Base-by-base conservation (phyloP, 2,888 invertebrate species). In the Andricus curvator region DNA sequence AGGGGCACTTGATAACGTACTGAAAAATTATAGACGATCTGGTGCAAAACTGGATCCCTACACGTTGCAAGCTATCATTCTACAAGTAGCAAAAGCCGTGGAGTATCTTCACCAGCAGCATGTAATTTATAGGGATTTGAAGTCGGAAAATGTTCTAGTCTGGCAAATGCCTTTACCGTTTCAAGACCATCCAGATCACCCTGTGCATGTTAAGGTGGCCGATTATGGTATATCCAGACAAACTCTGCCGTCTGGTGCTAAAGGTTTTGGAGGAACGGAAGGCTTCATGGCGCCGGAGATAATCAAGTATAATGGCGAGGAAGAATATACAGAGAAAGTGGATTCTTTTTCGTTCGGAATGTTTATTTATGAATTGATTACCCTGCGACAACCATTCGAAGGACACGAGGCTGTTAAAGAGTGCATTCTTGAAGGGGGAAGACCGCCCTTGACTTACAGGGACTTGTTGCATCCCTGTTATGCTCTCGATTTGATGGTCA, bases 281-380 rank as follows among this genome's bases (percentile, higher is more conserved):
- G 99, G 99, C 0, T 99, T 99, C 92, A 99, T 99, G 98, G 99
- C 99, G 3, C 99, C 99, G 0, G 99, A 99, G 94, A 99, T 99
- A 85, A 98, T 99, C 94, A 95, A 98, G 74, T 99, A 98, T 93
- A 99, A 99, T 91, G 99, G 99, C 0, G 99, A 99, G 92, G 99
- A 99, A 92, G 99, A 99, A 88, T 99, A 99, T 88, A 99, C 99
- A 0, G 99, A 99, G 90, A 99, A 99, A 95, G 99, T 99, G 81
- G 99, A 99, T 92, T 98, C 99, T 86, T 99, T 99, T 93, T 99
- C 99, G 0, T 99, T 98, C 93, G 99, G 99, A 25, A 99, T 99
- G 99, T 97, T 99, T 90, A 94, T 99, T 86, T 99, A 99, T 93
- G 99, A 99, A 93, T 94, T 99, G 85, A 93, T 99, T 77, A 98